Base-by-base conservation (phyloP, 2,797 vertebrate species). In the Enteromius thamalakanensis region DNA sequence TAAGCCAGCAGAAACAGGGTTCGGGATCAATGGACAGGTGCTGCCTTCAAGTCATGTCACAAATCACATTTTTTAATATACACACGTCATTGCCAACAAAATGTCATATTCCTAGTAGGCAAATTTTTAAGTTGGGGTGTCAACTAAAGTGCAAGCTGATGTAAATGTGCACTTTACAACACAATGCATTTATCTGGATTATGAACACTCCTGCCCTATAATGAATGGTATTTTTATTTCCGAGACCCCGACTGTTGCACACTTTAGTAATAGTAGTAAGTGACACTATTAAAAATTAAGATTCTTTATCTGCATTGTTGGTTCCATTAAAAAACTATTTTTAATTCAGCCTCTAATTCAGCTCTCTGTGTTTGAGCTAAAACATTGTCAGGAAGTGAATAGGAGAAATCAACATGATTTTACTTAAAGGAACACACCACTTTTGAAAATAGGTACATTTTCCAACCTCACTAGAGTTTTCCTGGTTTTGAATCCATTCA, bases 31-130 rank as follows among this genome's bases (percentile, higher is more conserved):
- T 23, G 26, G 62, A 64, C 62, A 64, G 23, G 34, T 40, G 49
- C 80, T 74, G 42, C 70, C 69, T 74, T 74, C 58, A 74, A 81
- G 29, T 81, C 79, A 60, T 29, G 10, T 14, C 53, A 11, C 21
- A 60, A 60, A 19, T 10, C 14, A 9, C 37, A 26, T 80, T 71
- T 55, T 6, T 32, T 29, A 21, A 51, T 10, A 12, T 21, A 26
- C 17, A 12, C 19, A 53, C 47, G 12, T 12, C 1, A 10, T 11
- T 68, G 11, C 9, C 9, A 80, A 37, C 11, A 42, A 26, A 69
- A 45, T 42, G n/a, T n/a, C 21, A 23, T 23, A 3, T 53, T 51
- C 12, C 51, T 67, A 69, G 12, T 67, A 11, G 7, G 19, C 68
- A 79, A 40, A 68, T 62, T 15, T 26, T 62, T 19, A 40, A 32